A percentile compares a stretch with the other conserved stretches of the same genome.
These are phyloP conservation scores for Burhinus bistriatus DNA, from an alignment of 2,113 vertebrate genomes.

Conservation along the genomic window DNA sequence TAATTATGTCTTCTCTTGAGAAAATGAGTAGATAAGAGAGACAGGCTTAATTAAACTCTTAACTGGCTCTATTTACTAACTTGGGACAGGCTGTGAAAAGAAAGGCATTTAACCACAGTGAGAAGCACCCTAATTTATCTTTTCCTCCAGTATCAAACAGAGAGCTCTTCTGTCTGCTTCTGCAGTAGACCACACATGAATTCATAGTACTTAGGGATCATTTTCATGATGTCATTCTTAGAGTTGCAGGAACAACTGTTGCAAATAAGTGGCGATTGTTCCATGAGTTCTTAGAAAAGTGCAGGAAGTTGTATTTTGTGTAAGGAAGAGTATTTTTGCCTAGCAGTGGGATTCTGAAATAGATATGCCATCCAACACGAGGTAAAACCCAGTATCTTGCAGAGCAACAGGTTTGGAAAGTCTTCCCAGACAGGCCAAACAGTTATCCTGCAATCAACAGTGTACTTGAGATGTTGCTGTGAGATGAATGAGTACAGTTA, in stretches of 20 bases:
- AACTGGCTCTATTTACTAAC: not conserved
- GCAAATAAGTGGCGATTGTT: not conserved
- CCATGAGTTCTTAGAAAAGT: not conserved
- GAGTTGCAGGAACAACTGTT: not conserved
- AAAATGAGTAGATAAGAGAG: not conserved
- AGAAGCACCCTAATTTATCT: not conserved
- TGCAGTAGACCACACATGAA: not conserved
- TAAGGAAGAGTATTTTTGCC: not conserved
- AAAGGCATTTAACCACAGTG: accelerated
- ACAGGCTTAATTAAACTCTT: not conserved
- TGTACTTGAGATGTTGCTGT: not conserved
- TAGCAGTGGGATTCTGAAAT: not conserved
- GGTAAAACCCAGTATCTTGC: not conserved
- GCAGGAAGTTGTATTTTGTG: not conserved
- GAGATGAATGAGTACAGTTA: not conserved
- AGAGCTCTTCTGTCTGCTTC: not conserved
- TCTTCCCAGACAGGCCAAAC: not conserved
- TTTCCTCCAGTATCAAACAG: not conserved
- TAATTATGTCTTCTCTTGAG: not conserved
- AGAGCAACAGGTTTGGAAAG: not conserved
- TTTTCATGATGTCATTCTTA: not conserved
- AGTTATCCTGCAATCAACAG: not conserved
- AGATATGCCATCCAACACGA: not conserved
- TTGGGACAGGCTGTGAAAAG: not conserved
- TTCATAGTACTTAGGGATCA: not conserved